Evolutionary conservation across 2,797 vertebrate species (phyloP).

Genomic region (Cuculus canorus): DNA sequence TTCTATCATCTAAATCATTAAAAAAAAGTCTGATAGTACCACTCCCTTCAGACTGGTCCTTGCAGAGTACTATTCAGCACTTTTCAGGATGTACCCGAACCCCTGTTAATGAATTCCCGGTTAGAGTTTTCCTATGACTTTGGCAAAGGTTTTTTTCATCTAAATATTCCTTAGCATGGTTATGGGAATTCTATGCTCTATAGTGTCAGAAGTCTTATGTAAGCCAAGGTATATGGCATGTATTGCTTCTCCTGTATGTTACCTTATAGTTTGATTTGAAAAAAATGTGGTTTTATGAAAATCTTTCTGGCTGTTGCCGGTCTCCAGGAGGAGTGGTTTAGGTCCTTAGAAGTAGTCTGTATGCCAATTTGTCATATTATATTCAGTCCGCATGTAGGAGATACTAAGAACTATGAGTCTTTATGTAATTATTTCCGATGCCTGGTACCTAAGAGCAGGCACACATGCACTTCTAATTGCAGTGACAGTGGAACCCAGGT

Average conservation of each 20-base stretch:
- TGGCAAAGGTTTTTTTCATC: not conserved
- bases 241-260: not conserved
- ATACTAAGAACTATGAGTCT: not conserved
- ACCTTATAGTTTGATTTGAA: not conserved
- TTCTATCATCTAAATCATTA: not conserved
- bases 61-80: not conserved
- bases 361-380: not conserved
- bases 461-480: accelerated
- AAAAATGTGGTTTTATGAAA: not conserved
- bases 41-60: not conserved
- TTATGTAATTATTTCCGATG: not conserved
- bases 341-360: not conserved
- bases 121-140: not conserved
- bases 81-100: not conserved
- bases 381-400: not conserved
- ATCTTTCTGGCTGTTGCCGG: not conserved
- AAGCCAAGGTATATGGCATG: not conserved
- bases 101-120: not conserved
- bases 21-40: not conserved
- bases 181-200: not conserved
- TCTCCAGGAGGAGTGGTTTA: not conserved
- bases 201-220: not conserved
- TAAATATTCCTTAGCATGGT: not conserved
- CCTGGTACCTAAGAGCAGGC: not conserved
- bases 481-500: not conserved